Evolutionary conservation across 2,888 invertebrate genomes (phyloP), one percentile per base, ranked within the genome.

Genomic region (Caenorhabditis wallacei): DNA sequence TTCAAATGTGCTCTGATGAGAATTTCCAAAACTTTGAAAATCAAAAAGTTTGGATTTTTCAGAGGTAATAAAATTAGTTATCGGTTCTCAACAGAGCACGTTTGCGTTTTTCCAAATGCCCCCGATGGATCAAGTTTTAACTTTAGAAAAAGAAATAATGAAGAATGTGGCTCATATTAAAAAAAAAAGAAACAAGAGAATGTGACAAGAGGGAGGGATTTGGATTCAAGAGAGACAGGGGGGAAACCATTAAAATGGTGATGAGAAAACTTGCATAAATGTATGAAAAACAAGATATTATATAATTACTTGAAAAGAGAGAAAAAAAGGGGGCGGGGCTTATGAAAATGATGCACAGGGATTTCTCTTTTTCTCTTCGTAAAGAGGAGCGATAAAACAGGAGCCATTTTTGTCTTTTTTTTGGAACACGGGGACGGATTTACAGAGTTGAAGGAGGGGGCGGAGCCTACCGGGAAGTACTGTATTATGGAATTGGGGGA

Each of bases 181-280:
- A 37, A 37, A 30, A 18, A 59, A 71, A 59, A 48, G n/a, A 30
- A 69, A 54, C 24, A 40, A 59, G 46, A 13, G 2, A 11, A 16
- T 10, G 46, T 18, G 18, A 48, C 46, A 18, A 48, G 37, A 35
- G 20, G 20, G 57, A n/a, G n/a, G n/a, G n/a, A n/a, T n/a, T n/a
- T n/a, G n/a, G n/a, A n/a, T n/a, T n/a, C n/a, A n/a, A n/a, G n/a
- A n/a, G 37, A 5, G 20, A 18, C 35, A 35, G 22, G 5, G 59
- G 30, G 56, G 35, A 46, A 40, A 74, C 74, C 80, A 74, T 74
- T 59, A 80, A 74, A 80, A 71, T 71, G 80, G 68, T 61, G 63
- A 66, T 37, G 64, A 74, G 59, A 72, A 74, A 80, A 81, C 81
- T 75, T 81, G 75, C 59, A 75, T 75, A 81, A 80, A 54, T 53